phyloP scores from a whole-genome alignment of 2,888 invertebrate species.

The Chydorus sphaericus region DNA sequence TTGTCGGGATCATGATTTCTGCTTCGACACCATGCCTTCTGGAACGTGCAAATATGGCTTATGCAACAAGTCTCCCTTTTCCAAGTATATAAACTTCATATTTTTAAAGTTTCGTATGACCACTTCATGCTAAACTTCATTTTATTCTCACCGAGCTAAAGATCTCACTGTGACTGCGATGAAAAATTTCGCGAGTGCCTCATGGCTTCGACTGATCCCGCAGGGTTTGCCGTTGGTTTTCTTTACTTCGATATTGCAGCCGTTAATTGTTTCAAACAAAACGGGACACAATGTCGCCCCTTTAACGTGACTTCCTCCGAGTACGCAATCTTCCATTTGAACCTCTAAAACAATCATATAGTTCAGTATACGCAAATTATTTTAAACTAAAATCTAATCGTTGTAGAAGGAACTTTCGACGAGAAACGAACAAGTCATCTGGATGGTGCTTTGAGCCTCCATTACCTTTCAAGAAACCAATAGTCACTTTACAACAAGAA shows the following conservation, averaged over 20 bases:
- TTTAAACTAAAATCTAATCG: too few relatives aligned
- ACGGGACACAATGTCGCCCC: too few relatives aligned
- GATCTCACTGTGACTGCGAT: constrained; percentile 61
- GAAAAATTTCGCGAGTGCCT: constrained; percentile 52
- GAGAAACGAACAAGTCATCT: not conserved
- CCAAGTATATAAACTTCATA: constrained; percentile 36
- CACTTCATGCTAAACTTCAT: not conserved
- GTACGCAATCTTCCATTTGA: too few relatives aligned
- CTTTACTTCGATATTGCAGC: constrained; percentile 41
- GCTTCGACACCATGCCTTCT: constrained; percentile 42
- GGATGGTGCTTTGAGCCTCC: not conserved
- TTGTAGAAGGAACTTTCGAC: not conserved
- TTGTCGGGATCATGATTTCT: constrained; percentile 57
- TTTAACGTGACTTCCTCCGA: too few relatives aligned
- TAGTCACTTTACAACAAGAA: not conserved
- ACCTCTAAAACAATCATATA: too few relatives aligned
- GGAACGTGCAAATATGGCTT: constrained; percentile 46
- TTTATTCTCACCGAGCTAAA: constrained; percentile 25
- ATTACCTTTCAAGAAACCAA: not conserved
- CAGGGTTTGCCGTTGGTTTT: constrained; percentile 43
- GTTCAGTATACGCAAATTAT: too few relatives aligned
- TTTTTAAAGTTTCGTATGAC: not conserved
- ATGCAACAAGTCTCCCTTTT: constrained; percentile 51
- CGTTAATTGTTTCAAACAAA: constrained; percentile 38
- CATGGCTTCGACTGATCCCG: constrained; percentile 46